A percentile compares a stretch with the other conserved stretches of the same genome.
These are phyloP conservation scores for Zeugodacus cucurbitae DNA, from an alignment of 1,140 invertebrate genomes.

Conservation along the genomic window DNA sequence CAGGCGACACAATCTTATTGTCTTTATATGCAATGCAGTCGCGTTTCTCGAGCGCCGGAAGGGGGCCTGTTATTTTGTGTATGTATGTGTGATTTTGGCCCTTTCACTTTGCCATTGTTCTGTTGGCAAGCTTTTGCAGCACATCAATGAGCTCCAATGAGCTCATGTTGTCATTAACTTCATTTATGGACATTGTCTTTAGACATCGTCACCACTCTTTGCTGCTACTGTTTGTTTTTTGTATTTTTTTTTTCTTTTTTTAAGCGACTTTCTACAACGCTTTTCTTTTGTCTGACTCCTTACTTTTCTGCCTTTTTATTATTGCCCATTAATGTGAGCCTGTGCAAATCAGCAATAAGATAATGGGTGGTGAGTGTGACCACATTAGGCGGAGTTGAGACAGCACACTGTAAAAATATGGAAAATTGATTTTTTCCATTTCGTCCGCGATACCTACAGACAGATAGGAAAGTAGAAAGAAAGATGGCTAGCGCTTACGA, in stretches of 20 bases:
- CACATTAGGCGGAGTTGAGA: background rate
- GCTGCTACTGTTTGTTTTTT: background rate
- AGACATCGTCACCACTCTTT: background rate
- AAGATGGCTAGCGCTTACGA: too few relatives aligned
- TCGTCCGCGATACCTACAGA: too few relatives aligned
- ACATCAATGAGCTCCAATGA: background rate
- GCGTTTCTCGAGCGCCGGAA: background rate
- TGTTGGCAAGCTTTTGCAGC: background rate
- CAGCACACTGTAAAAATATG: background rate
- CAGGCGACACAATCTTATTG: too few relatives aligned
- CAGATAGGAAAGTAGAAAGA: too few relatives aligned
- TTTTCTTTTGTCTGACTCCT: background rate
- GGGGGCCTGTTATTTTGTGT: background rate
- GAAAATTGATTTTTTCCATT: background rate
- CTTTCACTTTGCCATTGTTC: background rate
- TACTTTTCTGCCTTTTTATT: background rate
- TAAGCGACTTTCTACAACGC: background rate
- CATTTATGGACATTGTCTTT: slow-evolving; percentile 34
- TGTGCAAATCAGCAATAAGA: background rate
- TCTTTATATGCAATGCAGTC: background rate
- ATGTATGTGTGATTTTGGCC: background rate
- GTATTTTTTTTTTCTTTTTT: background rate
- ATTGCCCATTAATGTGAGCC: background rate
- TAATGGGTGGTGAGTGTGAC: background rate
- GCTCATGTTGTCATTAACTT: slow-evolving; percentile 28